These are phyloP conservation scores for Brenthis daphne DNA, from an alignment of 2,888 invertebrate species.

Conservation along the genomic window DNA sequence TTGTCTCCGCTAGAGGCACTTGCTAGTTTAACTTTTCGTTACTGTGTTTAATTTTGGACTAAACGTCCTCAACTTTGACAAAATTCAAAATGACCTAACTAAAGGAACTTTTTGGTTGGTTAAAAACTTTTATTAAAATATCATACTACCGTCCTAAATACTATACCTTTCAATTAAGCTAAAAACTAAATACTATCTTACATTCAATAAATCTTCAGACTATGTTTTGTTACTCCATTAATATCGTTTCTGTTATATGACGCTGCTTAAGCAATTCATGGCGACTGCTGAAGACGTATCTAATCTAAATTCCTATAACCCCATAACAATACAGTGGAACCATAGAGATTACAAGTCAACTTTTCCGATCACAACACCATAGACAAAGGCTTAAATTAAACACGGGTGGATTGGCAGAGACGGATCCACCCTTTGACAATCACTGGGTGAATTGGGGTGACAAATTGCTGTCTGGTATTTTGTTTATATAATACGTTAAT, in stretches of 20 bases:
- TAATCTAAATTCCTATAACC: slow-evolving; percentile 31
- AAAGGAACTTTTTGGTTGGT: too few relatives aligned
- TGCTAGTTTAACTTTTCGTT: too few relatives aligned
- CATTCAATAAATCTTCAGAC: too few relatives aligned
- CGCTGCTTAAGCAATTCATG: neutral
- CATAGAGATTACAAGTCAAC: slow-evolving; percentile 78
- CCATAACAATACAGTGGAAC: slow-evolving; percentile 47
- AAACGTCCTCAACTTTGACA: too few relatives aligned
- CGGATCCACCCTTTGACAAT: slow-evolving; percentile 66
- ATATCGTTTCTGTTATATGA: neutral
- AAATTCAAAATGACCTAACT: too few relatives aligned
- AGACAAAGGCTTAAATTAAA: slow-evolving; percentile 78
- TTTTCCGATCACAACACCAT: slow-evolving; percentile 78
- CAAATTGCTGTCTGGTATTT: slow-evolving; percentile 67
- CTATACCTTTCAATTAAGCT: too few relatives aligned
- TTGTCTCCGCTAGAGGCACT: too few relatives aligned
- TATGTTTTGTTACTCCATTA: too few relatives aligned
- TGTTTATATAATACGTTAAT: slow-evolving; percentile 41
- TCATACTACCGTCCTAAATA: too few relatives aligned
- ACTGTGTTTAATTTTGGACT: too few relatives aligned
- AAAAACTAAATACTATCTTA: too few relatives aligned
- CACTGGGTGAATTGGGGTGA: slow-evolving; percentile 62
- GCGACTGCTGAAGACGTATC: slow-evolving; percentile 11
- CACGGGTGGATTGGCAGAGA: slow-evolving; percentile 68
- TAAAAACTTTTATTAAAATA: too few relatives aligned